Evolutionary conservation across 2,113 vertebrate genomes (phyloP), one percentile per base, ranked within the genome.

Genomic region (Hippocampus barbouri): DNA sequence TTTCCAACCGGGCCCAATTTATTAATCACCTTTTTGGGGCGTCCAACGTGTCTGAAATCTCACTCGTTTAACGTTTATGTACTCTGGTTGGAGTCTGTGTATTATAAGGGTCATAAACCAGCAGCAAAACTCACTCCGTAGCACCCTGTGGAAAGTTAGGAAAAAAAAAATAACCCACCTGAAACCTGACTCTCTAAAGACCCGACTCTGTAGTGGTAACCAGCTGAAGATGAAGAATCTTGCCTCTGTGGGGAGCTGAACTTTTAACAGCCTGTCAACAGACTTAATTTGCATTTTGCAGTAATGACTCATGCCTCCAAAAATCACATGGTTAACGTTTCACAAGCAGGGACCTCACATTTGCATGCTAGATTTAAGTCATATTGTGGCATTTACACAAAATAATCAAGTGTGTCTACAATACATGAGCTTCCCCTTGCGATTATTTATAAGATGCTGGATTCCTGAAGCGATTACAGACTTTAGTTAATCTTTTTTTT

Each of bases 361-460:
- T 87, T 83, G 64, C 69, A 75, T 84, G 2, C 3, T 8, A 16
- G 38, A 53, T 54, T 67, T 56, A 15, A 1, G n/a, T 45, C 20
- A 20, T 18, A 41, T 54, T 9, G 21, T 0, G 2, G 18, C 25
- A 47, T 74, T 38, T 38, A 5, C 34, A 38, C 70, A 16, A 68
- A 21, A 79, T 69, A 12, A 9, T n/a, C 23, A 15, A n/a, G 9
- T 59, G 14, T 5, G 14, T 5, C 0, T 14, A 16, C 54, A 40
- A 27, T 15, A 38, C 63, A 65, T 4, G 4, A 1, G 47, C 14
- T 34, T 18, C 23, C 25, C 16, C 16, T 18, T 60, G 21, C 10
- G 4, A 23, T 56, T 56, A 12, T 56, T 62, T 62, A 40, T 9
- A 41, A 25, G 11, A 65, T 10, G 38, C 40, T 43, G 16, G 2